Percentiles rank a stretch among this genome's conserved stretches.
Evolutionary conservation across 1,140 invertebrate genomes (phyloP).

Genomic region (Philotrypesis tridentata): DNA sequence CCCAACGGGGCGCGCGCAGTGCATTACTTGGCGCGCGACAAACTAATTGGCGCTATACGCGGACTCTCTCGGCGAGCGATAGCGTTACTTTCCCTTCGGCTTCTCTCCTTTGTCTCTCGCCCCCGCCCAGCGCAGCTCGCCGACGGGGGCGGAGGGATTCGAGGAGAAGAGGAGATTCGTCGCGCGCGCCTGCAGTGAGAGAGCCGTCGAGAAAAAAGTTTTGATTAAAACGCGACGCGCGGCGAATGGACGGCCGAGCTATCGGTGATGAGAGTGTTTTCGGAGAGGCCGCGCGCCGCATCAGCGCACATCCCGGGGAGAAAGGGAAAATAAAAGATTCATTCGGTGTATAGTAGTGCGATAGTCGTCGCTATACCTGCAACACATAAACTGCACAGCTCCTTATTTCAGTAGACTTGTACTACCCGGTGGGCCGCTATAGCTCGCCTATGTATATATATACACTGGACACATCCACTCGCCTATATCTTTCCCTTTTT

Average conservation of each 20-base stretch:
- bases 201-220: background rate
- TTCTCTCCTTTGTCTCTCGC: background rate
- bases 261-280: background rate
- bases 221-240: background rate
- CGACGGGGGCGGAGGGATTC: background rate
- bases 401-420: background rate
- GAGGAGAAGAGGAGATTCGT: background rate
- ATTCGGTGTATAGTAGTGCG: background rate
- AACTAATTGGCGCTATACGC: too few relatives aligned
- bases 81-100: too few relatives aligned
- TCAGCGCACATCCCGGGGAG: too few relatives aligned
- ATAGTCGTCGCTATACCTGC: too few relatives aligned
- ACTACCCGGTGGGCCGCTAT: too few relatives aligned
- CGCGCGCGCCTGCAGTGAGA: too few relatives aligned
- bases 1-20: background rate
- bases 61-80: too few relatives aligned
- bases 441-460: too few relatives aligned
- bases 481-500: background rate
- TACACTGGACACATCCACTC: too few relatives aligned
- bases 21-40: too few relatives aligned
- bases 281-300: background rate
- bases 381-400: background rate
- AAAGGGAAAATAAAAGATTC: background rate
- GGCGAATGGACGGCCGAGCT: background rate
- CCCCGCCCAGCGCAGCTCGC: too few relatives aligned